phyloP scores from a whole-genome alignment of 2,113 vertebrate genomes.

The Phylloscopus trochiloides region DNA sequence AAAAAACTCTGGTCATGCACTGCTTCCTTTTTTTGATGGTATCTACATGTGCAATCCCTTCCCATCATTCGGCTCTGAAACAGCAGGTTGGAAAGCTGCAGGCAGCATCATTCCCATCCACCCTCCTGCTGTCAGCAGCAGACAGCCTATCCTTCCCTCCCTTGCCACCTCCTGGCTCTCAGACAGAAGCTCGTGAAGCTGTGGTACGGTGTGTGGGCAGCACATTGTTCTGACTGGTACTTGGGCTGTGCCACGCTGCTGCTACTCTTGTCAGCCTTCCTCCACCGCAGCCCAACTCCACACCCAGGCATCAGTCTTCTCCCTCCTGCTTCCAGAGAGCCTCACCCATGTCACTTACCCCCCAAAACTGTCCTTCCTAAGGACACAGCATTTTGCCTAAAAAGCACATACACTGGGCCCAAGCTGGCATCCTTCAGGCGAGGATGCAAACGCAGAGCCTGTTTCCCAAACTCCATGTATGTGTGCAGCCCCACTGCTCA shows the following conservation, averaged over 20 bases:
- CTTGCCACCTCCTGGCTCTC: slow-evolving; percentile 17
- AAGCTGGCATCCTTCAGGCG: not conserved
- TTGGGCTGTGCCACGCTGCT: not conserved
- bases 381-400: not conserved
- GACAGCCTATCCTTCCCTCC: not conserved
- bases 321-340: not conserved
- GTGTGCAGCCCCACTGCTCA: not conserved
- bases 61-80: not conserved
- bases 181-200: slow-evolving; percentile 4
- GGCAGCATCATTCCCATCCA: not conserved
- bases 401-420: not conserved
- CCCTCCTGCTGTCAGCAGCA: slow-evolving; percentile 29
- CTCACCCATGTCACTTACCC: not conserved
- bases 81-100: slow-evolving; percentile 25
- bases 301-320: not conserved
- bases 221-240: slow-evolving; percentile 36
- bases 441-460: not conserved
- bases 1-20: not conserved
- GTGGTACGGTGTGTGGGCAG: not conserved
- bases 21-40: not conserved
- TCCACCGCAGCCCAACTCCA: not conserved
- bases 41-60: not conserved
- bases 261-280: not conserved
- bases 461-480: not conserved
- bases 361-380: not conserved